Conservation (phyloP, 1,140 invertebrate genomes). For the Pogonomyrmex californicus region DNA sequence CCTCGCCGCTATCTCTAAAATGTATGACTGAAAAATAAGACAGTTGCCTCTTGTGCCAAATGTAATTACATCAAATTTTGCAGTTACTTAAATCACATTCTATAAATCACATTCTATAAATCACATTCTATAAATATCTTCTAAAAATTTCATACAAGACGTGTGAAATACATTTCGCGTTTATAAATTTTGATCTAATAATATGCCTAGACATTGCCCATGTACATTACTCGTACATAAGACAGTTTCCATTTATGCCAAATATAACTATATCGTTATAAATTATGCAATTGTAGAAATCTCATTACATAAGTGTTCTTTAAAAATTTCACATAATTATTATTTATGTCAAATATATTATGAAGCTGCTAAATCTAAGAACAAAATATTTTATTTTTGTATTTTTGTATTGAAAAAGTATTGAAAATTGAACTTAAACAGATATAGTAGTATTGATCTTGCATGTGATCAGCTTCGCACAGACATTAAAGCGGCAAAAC, state of each 20-base stretch:
- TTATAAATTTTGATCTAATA: conserved; percentile 5
- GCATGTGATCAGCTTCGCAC: neutral
- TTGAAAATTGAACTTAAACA: neutral
- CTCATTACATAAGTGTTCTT: too few species aligned
- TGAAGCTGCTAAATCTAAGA: neutral
- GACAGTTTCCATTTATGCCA: too few species aligned
- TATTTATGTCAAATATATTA: neutral
- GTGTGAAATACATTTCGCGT: neutral
- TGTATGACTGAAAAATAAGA: neutral
- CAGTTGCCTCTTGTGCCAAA: neutral
- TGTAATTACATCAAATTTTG: neutral
- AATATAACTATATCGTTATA: too few species aligned
- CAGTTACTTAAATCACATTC: neutral
- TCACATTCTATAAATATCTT: neutral
- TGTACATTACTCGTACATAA: neutral
- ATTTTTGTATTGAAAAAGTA: neutral
- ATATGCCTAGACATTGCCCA: neutral
- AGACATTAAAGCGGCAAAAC: conserved; percentile 39
- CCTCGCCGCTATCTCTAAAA: conserved; percentile 22
- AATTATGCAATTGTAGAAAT: too few species aligned
- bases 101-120: neutral
- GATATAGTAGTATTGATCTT: neutral
- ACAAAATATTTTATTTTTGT: neutral
- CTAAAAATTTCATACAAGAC: neutral
- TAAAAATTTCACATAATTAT: too few species aligned